These are phyloP conservation scores for Bothrops jararaca DNA, from an alignment of 2,113 vertebrate species.

Conservation along the genomic window DNA sequence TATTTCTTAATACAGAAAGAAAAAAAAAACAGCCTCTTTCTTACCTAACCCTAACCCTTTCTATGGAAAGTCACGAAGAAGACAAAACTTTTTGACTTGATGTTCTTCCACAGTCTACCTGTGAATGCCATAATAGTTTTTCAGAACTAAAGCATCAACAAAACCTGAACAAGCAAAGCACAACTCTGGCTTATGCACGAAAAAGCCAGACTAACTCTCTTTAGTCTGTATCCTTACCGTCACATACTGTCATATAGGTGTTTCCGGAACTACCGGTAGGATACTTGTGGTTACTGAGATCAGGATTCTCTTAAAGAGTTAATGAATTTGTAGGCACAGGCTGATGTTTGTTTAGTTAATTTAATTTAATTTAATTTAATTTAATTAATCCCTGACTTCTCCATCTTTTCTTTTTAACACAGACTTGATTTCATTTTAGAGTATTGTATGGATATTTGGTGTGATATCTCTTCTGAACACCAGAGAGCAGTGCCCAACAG, in stretches of 20 bases:
- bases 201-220: neutral
- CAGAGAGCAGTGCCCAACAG: neutral
- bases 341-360: neutral
- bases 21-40: neutral
- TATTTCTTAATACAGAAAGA: neutral
- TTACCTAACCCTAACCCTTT: neutral
- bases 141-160: neutral
- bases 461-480: neutral
- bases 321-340: neutral
- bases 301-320: neutral
- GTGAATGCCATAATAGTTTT: neutral
- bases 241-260: neutral
- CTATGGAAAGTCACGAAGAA: neutral
- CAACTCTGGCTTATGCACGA: neutral
- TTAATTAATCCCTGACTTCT: neutral
- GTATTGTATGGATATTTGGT: neutral
- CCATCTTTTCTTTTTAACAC: neutral
- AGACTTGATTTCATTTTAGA: neutral
- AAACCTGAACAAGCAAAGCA: neutral
- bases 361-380: no score
- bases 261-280: neutral
- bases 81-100: neutral
- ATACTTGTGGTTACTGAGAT: neutral
- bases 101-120: neutral
- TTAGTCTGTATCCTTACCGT: neutral